Evolutionary conservation across 37 sponge, comb jelly and placozoan species (phyloP).

Genomic region (Diacarnus erythraeanus): DNA sequence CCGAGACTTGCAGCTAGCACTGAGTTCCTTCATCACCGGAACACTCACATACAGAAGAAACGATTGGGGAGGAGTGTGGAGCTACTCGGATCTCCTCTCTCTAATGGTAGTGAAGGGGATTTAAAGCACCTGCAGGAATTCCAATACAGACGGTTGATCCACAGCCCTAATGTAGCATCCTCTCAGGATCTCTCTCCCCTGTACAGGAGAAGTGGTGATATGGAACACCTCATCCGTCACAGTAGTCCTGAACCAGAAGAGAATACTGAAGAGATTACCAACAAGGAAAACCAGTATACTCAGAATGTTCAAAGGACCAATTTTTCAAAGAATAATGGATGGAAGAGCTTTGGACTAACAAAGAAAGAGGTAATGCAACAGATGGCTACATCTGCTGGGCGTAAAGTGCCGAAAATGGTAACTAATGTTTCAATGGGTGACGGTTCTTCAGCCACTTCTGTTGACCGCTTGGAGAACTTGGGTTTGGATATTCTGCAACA

Average conservation of each 20-base stretch:
- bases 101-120: constrained; percentile 11
- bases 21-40: neutral
- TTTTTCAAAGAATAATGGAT: neutral
- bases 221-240: neutral
- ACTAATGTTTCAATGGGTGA: neutral
- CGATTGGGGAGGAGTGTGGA: neutral
- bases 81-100: too few species aligned
- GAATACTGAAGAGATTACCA: neutral
- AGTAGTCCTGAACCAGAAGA: neutral
- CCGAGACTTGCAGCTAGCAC: neutral
- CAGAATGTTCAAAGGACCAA: neutral
- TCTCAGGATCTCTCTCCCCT: neutral
- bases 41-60: neutral
- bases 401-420: neutral
- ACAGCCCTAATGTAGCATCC: constrained; percentile 6
- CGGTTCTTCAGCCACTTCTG: neutral
- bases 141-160: neutral
- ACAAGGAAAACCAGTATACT: too few species aligned
- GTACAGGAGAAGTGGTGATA: neutral
- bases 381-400: neutral
- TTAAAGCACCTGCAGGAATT: constrained; percentile 10
- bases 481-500: neutral
- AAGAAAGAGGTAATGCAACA: neutral
- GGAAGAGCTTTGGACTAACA: neutral
- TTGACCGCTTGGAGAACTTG: neutral